Evolutionary conservation across 2,797 vertebrate genomes (phyloP), one percentile per base, ranked within the genome.

Genomic region (Paramormyrops hopkinsi): DNA sequence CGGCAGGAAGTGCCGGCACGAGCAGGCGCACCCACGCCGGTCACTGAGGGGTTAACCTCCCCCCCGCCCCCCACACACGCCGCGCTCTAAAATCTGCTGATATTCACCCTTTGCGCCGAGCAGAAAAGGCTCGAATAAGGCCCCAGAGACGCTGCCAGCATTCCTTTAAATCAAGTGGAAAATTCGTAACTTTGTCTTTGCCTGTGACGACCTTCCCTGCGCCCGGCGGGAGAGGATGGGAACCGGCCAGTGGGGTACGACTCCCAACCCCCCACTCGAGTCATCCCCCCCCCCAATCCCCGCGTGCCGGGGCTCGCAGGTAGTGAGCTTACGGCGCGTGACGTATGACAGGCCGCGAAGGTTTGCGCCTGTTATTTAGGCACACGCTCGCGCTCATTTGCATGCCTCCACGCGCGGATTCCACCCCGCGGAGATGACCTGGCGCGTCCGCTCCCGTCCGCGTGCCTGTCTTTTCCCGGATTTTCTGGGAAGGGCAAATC

Each of bases 141-240:
- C 85, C 85, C 85, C 53, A 56, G 85, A 87, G 85, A 87, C 85
- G 22, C 29, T 56, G 51, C 85, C 85, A 41, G 53, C 50, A 37
- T 54, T 87, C 53, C 85, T 85, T 87, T 87, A 87, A 87, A 87
- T 87, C 85, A 87, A 56, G 85, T 87, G 53, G 85, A 87, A 87
- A 87, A 87, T 37, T 54, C 12, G 51, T 56, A 87, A 87, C 50
- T 56, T 56, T 87, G 85, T 54, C 53, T 56, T 83, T 54, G 53
- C 51, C 11, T 87, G 85, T 87, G 85, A 56, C 85, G 85, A 87
- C 85, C 85, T 56, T 54, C 25, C 51, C 29, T 59, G 53, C 51
- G 29, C 51, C 51, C 29, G 25, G 85, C 33, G 51, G 53, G 53
- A 59, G 33, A 33, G 50, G 53, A 29, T 29, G 9, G 5, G 53